phyloP scores from a whole-genome alignment of 2,888 invertebrate species.

The Ashinkailepas kermadecensis region DNA sequence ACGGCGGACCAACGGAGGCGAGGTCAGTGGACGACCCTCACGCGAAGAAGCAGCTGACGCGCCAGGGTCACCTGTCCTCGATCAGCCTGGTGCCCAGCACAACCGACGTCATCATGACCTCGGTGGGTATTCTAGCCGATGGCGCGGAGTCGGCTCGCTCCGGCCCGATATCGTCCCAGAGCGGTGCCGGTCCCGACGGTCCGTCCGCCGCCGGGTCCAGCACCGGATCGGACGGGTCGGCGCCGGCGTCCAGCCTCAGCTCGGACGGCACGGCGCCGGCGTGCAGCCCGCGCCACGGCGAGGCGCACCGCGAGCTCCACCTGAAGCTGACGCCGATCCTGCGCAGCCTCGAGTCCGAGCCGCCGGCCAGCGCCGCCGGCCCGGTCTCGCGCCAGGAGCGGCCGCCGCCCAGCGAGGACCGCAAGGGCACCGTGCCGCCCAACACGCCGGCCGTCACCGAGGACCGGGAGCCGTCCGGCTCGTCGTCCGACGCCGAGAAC shows the following conservation, averaged over 20 bases:
- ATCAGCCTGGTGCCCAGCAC: background rate
- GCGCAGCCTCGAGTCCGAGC: background rate
- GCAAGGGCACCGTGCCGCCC: slow-evolving; percentile 9
- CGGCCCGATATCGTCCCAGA: no score
- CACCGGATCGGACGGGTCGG: background rate
- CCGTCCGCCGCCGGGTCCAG: no score
- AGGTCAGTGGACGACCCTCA: no score
- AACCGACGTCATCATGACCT: background rate
- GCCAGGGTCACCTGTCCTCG: background rate
- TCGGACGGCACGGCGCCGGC: background rate
- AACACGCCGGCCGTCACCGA: background rate
- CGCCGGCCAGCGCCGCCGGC: background rate
- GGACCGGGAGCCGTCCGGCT: background rate
- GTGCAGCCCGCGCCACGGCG: background rate
- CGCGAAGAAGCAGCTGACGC: background rate
- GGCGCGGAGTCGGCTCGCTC: no score
- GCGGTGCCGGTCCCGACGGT: no score
- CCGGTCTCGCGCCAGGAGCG: background rate
- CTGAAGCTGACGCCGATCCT: slow-evolving; percentile 10
- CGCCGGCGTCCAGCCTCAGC: background rate
- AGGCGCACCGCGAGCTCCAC: background rate
- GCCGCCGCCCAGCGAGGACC: background rate
- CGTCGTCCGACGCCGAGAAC: background rate
- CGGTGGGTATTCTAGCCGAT: background rate
- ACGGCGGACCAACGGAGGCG: no score